Percentiles rank a stretch among this genome's conserved stretches.
Conservation (phyloP, 1,140 invertebrate species). For the Drosophila jambulina region DNA sequence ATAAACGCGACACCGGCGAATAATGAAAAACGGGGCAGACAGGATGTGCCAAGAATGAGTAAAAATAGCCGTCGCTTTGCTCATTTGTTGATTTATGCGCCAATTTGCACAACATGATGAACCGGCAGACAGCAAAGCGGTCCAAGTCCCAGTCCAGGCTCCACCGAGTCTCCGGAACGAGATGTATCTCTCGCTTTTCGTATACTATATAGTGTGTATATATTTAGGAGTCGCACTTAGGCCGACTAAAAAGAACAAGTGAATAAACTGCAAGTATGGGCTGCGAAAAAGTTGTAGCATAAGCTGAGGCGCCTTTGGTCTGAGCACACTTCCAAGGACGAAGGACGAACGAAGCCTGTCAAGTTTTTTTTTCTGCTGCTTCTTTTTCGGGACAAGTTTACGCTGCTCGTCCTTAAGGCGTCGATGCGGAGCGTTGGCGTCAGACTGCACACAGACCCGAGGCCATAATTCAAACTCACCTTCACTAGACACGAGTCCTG, state of each 20-base stretch:
- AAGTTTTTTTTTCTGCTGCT: slow-evolving; percentile 37
- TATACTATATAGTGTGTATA: slow-evolving; percentile 6
- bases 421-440: slow-evolving; percentile 31
- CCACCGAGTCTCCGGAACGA: slow-evolving; percentile 27
- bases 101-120: slow-evolving; percentile 74
- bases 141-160: slow-evolving; percentile 6
- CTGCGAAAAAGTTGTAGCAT: slow-evolving; percentile 59
- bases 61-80: slow-evolving; percentile 55
- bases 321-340: slow-evolving; percentile 52
- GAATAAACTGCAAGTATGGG: slow-evolving; percentile 44
- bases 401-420: slow-evolving; percentile 37
- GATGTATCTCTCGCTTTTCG: slow-evolving; percentile 14
- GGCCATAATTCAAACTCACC: slow-evolving; percentile 59
- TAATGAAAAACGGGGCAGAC: slow-evolving; percentile 51
- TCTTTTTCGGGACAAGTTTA: slow-evolving; percentile 48
- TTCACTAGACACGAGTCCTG: slow-evolving; percentile 12
- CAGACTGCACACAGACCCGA: slow-evolving; percentile 45
- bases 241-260: slow-evolving; percentile 26
- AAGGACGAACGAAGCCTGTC: slow-evolving; percentile 55
- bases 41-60: slow-evolving; percentile 45
- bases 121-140: slow-evolving; percentile 35
- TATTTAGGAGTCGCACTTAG: slow-evolving; percentile 38
- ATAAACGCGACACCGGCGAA: slow-evolving; percentile 45
- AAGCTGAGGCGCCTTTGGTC: slow-evolving; percentile 54
- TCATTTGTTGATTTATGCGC: slow-evolving; percentile 75